These are phyloP conservation scores for Sinotaia quadrata DNA, from an alignment of 2,888 invertebrate genomes.

Conservation along the genomic window DNA sequence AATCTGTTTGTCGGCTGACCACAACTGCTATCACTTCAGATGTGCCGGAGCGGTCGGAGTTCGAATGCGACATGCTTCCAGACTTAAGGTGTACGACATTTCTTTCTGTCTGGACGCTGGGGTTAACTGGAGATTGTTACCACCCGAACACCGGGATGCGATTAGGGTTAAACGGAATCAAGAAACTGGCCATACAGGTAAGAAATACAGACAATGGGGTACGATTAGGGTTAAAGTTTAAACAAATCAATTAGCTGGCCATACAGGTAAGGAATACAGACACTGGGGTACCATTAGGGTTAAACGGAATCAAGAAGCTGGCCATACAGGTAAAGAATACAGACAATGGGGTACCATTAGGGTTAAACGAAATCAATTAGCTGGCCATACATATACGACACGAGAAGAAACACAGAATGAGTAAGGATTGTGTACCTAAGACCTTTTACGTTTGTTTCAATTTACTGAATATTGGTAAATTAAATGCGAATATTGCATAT, in stretches of 20 bases:
- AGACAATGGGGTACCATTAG: background rate
- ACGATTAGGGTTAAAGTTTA: background rate
- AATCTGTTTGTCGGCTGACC: no score
- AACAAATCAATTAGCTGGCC: background rate
- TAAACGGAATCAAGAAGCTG: background rate
- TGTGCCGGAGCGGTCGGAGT: background rate
- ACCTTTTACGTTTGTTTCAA: no score
- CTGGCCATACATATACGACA: background rate
- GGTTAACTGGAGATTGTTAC: background rate
- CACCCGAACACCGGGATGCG: background rate
- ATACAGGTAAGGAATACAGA: background rate
- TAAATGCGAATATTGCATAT: no score
- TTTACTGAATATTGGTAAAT: no score
- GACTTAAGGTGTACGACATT: background rate
- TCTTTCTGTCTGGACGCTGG: background rate
- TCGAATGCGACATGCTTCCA: constrained; percentile 1
- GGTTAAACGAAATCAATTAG: background rate
- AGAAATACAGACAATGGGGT: background rate
- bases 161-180: background rate
- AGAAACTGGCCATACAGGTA: background rate
- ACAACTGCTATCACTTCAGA: background rate
- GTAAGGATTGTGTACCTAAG: no score
- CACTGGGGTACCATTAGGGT: background rate
- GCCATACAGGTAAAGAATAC: background rate
- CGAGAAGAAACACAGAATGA: no score